A percentile compares a stretch with the other conserved stretches of the same genome.
These are phyloP conservation scores for Xanthia togata DNA, from an alignment of 2,888 invertebrate species.

Conservation along the genomic window DNA sequence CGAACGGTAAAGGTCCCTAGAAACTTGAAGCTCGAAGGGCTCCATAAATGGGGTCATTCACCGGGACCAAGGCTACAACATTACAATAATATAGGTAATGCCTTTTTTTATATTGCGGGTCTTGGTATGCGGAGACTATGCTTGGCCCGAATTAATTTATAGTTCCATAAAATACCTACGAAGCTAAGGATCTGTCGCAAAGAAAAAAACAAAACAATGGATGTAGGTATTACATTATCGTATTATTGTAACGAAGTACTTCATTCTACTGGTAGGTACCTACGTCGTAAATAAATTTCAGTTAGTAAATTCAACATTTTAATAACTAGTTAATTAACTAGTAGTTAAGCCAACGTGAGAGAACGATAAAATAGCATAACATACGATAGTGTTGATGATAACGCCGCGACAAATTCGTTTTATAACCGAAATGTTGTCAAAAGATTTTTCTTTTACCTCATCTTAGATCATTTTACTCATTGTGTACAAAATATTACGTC, in stretches of 20 bases:
- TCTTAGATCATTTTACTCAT: not conserved
- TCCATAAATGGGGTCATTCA: conserved; percentile 71
- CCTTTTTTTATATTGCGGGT: conserved; percentile 41
- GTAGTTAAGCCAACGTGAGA: conserved; percentile 2
- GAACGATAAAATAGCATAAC: conserved; percentile 53
- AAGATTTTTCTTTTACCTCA: conserved; percentile 41
- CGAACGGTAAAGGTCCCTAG: conserved; percentile 56
- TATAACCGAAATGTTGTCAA: conserved; percentile 26
- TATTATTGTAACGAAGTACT: not conserved
- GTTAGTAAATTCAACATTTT: conserved; percentile 20
- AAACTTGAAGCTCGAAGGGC: conserved; percentile 58
- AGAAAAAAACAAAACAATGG: conserved; percentile 18
- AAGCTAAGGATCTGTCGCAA: not conserved
- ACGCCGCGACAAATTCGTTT: conserved; percentile 34
- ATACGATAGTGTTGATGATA: conserved; percentile 54
- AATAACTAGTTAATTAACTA: conserved; percentile 28
- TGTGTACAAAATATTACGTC: conserved; percentile 5
- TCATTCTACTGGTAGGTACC: not conserved
- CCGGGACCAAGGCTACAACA: conserved; percentile 65
- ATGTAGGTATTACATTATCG: not conserved
- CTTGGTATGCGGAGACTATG: not conserved
- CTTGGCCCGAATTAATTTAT: not conserved
- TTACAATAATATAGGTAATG: conserved; percentile 55
- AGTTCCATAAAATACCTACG: no score
- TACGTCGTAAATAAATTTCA: conserved; percentile 4